Conservation (phyloP, 2,888 invertebrate genomes). For the Anagyrus pseudococci region DNA sequence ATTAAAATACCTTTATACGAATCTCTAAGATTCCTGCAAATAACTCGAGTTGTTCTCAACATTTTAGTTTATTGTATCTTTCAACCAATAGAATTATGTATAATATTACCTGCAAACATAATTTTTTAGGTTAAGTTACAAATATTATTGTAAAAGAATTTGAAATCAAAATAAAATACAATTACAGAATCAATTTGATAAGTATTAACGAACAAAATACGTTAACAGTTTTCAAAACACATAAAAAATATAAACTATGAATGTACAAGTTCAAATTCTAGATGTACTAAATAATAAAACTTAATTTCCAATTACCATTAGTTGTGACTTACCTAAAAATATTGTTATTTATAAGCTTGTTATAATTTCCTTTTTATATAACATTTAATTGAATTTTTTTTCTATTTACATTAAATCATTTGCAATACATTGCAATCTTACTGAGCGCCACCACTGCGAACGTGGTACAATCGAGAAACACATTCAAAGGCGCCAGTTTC, state of each 20-base stretch:
- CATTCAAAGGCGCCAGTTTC: too few relatives aligned
- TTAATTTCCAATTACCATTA: too few relatives aligned
- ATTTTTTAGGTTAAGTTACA: too few relatives aligned
- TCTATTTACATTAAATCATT: neutral
- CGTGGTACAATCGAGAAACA: neutral
- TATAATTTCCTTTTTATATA: neutral
- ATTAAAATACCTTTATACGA: slow-evolving; percentile 11
- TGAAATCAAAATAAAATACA: too few relatives aligned
- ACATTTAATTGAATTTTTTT: too few relatives aligned
- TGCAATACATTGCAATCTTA: neutral
- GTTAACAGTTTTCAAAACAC: neutral
- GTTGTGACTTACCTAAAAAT: neutral
- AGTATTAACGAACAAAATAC: neutral
- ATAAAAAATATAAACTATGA: neutral
- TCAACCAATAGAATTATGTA: neutral
- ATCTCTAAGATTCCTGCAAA: neutral
- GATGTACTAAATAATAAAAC: too few relatives aligned
- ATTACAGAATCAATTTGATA: too few relatives aligned
- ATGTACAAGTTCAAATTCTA: too few relatives aligned
- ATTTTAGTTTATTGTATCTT: slow-evolving; percentile 3
- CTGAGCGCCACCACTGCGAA: neutral
- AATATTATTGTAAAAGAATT: too few relatives aligned
- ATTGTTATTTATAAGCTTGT: neutral
- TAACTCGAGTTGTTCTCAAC: slow-evolving; percentile 9
- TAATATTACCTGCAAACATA: too few relatives aligned